These are phyloP conservation scores for Astreopora myriophthalma DNA, from an alignment of 64 coral and sea anemone species.

Conservation along the genomic window DNA sequence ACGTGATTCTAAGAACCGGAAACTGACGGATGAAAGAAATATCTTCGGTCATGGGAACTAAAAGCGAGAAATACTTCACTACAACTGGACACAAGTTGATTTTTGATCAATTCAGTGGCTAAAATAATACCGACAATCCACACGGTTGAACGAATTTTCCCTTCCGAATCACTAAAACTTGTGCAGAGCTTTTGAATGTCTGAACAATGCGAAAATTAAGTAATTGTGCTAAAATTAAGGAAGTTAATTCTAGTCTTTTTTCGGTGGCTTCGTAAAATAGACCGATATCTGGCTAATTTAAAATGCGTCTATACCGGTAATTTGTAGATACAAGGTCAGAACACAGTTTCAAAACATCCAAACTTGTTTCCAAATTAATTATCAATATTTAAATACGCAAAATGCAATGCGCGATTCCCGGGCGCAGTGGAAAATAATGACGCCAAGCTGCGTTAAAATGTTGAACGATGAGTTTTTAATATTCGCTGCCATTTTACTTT, in stretches of 20 bases:
- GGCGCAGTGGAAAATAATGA: slow-evolving; percentile 34
- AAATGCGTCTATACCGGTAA: not conserved
- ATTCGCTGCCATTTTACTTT: slow-evolving; percentile 29
- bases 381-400: not conserved
- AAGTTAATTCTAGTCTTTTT: not conserved
- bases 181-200: not conserved
- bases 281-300: not conserved
- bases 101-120: not conserved
- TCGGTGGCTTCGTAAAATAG: not conserved
- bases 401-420: not conserved
- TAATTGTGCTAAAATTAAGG: not conserved
- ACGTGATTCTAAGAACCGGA: not conserved
- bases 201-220: not conserved
- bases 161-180: no score
- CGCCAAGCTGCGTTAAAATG: slow-evolving; percentile 31
- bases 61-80: not conserved
- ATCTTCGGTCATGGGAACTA: not conserved
- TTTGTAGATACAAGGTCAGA: slow-evolving; percentile 16
- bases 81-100: not conserved
- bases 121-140: no score
- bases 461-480: slow-evolving; percentile 41
- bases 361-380: slow-evolving; percentile 28
- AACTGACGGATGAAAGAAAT: not conserved
- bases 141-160: no score
- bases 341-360: slow-evolving; percentile 8